A percentile compares a stretch with the other conserved stretches of the same genome.
Evolutionary conservation across 2,888 invertebrate genomes (phyloP).

Genomic region (Incurvaria masculella): DNA sequence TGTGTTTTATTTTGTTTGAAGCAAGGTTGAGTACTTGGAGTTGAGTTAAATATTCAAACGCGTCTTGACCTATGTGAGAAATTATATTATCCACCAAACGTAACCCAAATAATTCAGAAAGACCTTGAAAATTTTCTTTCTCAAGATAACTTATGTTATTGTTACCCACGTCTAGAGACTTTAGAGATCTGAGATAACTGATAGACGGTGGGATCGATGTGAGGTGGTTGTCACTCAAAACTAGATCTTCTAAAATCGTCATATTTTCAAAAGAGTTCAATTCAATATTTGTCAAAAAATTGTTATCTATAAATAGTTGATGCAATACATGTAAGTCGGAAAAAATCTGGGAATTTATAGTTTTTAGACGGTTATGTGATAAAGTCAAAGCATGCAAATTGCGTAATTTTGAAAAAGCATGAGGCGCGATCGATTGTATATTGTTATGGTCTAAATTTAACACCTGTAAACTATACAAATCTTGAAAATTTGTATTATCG

Average conservation of each 20-base stretch:
- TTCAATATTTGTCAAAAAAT: slow-evolving; percentile 66
- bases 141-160: slow-evolving; percentile 72
- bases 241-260: slow-evolving; percentile 72
- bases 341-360: slow-evolving; percentile 65
- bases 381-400: slow-evolving; percentile 74
- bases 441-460: slow-evolving; percentile 71
- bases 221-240: slow-evolving; percentile 68
- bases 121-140: slow-evolving; percentile 69
- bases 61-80: slow-evolving; percentile 68
- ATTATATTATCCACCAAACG: slow-evolving; percentile 79
- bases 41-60: slow-evolving; percentile 69
- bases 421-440: slow-evolving; percentile 64
- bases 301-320: slow-evolving; percentile 70
- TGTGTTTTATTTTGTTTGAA: slow-evolving; percentile 70
- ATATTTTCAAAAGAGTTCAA: slow-evolving; percentile 72
- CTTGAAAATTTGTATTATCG: slow-evolving; percentile 68
- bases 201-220: slow-evolving; percentile 65
- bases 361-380: slow-evolving; percentile 65
- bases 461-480: slow-evolving; percentile 71
- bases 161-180: slow-evolving; percentile 76
- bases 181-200: slow-evolving; percentile 64
- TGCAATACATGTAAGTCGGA: slow-evolving; percentile 69
- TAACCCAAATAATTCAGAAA: slow-evolving; percentile 71
- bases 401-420: slow-evolving; percentile 69
- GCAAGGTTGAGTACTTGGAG: slow-evolving; percentile 78